Evolutionary conservation across 1,140 invertebrate species (phyloP), one percentile per base, ranked within the genome.

Genomic region (Danaus melanippus): DNA sequence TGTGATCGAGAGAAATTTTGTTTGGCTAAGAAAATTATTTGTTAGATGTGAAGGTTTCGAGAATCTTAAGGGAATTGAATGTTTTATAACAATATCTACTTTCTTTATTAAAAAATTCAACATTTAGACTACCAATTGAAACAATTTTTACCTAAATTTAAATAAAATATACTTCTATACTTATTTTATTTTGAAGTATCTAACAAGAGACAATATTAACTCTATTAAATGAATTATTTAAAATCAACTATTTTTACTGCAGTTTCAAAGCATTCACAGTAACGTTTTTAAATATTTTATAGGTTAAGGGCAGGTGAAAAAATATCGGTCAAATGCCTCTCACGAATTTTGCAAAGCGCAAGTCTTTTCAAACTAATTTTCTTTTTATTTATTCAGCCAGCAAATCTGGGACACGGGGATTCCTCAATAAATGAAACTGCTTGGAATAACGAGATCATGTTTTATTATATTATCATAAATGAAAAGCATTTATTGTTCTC

Each of bases 251-350:
- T 8, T 7, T 32, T 32, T 8, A 32, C 21, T 32, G 21, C 21
- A 32, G 21, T 32, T 32, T 32, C 21, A 32, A 32, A 32, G 53
- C 51, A 60, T 60, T 55, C 58, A 53, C 47, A 46, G 43, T 42
- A 54, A 60, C 49, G 48, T 43, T 60, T 60, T 60, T 53, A 55
- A 60, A 60, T 55, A 60, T 52, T 60, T 55, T 60, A 46, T 60
- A 53, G 58, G 58, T 60, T 60, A 60, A 60, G 58, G 58, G 58
- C 48, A 42, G 47, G 43, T 21, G 49, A 53, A 60, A 59, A 53
- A 60, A 60, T 55, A 60, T 60, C 58, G 58, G 58, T 60, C 58
- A 60, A 60, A 60, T 60, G 58, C 58, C 53, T 51, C 58, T 60
- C 53, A 21, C 52, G 58, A 46, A 49, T 60, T 55, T 55, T 59